Conservation (phyloP, 2,888 invertebrate genomes). For the Scaptodrosophila latifasciaeformis region DNA sequence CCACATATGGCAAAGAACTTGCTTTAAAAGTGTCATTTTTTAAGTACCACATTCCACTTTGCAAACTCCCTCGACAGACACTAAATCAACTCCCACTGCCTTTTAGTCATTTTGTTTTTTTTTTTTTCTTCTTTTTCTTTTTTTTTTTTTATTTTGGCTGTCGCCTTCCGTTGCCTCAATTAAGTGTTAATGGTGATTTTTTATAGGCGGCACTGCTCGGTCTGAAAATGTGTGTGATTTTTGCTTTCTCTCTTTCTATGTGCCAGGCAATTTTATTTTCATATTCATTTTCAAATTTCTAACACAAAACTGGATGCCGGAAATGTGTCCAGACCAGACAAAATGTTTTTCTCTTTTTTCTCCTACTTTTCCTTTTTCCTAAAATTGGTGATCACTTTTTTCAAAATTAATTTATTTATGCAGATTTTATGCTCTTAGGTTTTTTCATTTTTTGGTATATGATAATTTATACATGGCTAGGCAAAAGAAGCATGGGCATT, state of each 20-base stretch:
- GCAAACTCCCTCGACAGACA: no score
- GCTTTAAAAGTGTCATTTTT: no score
- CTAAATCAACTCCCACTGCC: slow-evolving; percentile 10
- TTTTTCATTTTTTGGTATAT: slow-evolving; percentile 26
- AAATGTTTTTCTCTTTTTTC: slow-evolving; percentile 14
- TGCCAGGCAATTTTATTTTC: slow-evolving; percentile 45
- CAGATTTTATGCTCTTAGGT: slow-evolving; percentile 20
- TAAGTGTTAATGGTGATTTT: slow-evolving; percentile 42
- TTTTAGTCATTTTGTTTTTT: slow-evolving; percentile 12
- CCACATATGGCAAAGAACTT: no score
- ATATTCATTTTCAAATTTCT: slow-evolving; percentile 37
- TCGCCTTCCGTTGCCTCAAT: slow-evolving; percentile 22
- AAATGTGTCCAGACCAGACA: slow-evolving; percentile 51
- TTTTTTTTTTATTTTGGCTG: no score
- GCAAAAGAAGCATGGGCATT: slow-evolving; percentile 46
- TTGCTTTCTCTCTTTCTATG: slow-evolving; percentile 18
- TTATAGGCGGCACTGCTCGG: slow-evolving; percentile 7
- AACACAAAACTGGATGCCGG: slow-evolving; percentile 36
- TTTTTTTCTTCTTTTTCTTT: slow-evolving; percentile 1
- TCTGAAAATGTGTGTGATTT: no score
- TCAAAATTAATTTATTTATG: no score
- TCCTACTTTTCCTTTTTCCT: slow-evolving; percentile 13
- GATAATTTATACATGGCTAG: slow-evolving; percentile 45
- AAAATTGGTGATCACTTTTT: slow-evolving; percentile 43
- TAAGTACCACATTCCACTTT: no score